phyloP scores from a whole-genome alignment of 2,888 invertebrate species.

The Ryuthela nishihirai region DNA sequence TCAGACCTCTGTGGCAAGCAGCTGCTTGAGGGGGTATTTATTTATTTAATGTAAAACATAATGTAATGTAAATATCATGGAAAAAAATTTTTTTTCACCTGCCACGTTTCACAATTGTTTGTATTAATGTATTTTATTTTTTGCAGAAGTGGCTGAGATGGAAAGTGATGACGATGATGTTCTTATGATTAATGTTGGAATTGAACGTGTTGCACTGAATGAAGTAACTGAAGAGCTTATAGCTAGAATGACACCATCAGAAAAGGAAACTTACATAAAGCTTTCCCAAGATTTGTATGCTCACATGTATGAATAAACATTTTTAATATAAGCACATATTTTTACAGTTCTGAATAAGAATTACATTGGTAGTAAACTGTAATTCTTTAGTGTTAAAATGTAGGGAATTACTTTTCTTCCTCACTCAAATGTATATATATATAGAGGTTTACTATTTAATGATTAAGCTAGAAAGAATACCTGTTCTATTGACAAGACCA shows the following conservation, averaged over 20 bases:
- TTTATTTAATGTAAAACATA: conserved; percentile 13
- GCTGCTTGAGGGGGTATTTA: too few species aligned
- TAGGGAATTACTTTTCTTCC: too few species aligned
- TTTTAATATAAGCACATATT: too few species aligned
- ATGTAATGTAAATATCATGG: not conserved
- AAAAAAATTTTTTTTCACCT: not conserved
- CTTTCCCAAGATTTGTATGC: conserved; percentile 91
- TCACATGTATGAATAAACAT: conserved; percentile 56
- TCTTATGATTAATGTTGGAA: conserved; percentile 76
- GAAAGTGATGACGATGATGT: conserved; percentile 66
- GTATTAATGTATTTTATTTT: conserved; percentile 45
- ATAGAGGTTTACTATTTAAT: too few species aligned
- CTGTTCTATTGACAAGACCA: too few species aligned
- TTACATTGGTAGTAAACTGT: too few species aligned
- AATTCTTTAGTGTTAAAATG: too few species aligned
- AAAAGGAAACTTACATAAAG: conserved; percentile 91
- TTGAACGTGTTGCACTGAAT: conserved; percentile 71
- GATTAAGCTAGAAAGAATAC: too few species aligned
- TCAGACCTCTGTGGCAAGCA: too few species aligned
- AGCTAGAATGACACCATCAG: conserved; percentile 82
- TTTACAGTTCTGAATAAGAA: too few species aligned
- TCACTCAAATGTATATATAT: too few species aligned
- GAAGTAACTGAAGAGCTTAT: conserved; percentile 83
- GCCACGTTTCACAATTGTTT: conserved; percentile 5
- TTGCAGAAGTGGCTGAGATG: conserved; percentile 64